phyloP scores from a whole-genome alignment of 2,888 invertebrate species.

The Gortyna flavago region DNA sequence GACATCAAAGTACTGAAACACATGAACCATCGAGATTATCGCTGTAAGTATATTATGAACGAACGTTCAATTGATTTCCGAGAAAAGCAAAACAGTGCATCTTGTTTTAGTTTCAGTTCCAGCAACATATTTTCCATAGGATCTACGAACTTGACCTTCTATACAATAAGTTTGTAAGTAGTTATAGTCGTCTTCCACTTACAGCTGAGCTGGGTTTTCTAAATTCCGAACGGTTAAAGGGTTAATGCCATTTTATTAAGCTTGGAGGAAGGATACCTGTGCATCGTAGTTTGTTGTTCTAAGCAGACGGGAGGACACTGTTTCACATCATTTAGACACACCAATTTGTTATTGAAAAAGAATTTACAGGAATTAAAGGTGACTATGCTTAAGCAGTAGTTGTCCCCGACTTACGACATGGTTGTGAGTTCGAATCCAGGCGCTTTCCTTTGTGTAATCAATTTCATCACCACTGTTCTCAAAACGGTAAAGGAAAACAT shows the following conservation, averaged over 20 bases:
- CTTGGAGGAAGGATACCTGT: not conserved
- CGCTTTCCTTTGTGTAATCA: no score
- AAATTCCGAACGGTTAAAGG: not conserved
- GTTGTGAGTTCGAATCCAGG: no score
- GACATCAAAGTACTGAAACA: constrained; percentile 42
- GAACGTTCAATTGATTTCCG: constrained; percentile 68
- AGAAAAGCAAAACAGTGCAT: constrained; percentile 74
- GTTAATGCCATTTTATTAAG: not conserved
- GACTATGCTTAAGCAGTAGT: not conserved
- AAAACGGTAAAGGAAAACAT: not conserved
- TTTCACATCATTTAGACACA: constrained; percentile 31
- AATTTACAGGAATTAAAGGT: constrained; percentile 25
- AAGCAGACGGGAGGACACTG: constrained; percentile 1
- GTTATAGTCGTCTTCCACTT: not conserved
- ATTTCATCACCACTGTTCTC: not conserved
- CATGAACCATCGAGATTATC: constrained; percentile 58
- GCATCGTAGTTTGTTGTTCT: constrained; percentile 1
- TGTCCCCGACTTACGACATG: not conserved
- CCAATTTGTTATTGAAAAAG: constrained; percentile 11
- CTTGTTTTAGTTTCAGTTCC: constrained; percentile 74
- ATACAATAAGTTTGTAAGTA: constrained; percentile 9
- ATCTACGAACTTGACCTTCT: constrained; percentile 78
- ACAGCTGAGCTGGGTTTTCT: not conserved
- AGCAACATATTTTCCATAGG: constrained; percentile 69
- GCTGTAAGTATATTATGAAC: constrained; percentile 49